These are phyloP conservation scores for Muscidifurax raptorellus DNA, from an alignment of 1,140 invertebrate genomes.

Conservation along the genomic window DNA sequence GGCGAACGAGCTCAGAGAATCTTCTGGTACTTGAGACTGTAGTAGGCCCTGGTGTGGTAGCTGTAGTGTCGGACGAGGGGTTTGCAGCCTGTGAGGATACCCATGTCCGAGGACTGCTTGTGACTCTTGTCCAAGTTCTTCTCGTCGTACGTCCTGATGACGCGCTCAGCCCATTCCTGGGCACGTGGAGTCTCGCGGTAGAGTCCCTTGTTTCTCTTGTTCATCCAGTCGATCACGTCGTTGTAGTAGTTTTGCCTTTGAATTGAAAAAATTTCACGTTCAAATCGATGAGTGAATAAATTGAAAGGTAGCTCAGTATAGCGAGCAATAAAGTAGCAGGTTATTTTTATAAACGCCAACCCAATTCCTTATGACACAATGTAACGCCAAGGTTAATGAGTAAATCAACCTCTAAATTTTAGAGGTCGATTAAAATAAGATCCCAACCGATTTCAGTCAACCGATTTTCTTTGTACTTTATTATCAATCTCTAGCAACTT, in stretches of 20 bases:
- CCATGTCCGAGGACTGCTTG: slow-evolving; percentile 70
- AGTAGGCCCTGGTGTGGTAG: slow-evolving; percentile 73
- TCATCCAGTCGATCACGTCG: slow-evolving; percentile 87
- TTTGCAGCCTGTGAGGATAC: slow-evolving; percentile 68
- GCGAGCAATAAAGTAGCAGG: background rate
- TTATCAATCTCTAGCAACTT: too few relatives aligned
- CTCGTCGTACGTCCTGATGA: slow-evolving; percentile 81
- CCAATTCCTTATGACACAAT: background rate
- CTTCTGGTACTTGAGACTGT: slow-evolving; percentile 72
- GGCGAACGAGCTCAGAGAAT: slow-evolving; percentile 63
- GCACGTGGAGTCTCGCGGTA: slow-evolving; percentile 82
- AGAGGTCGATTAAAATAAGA: background rate
- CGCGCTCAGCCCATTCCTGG: slow-evolving; percentile 88
- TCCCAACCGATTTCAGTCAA: too few relatives aligned
- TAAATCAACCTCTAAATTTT: background rate
- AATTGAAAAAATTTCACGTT: background rate
- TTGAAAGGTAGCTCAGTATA: too few relatives aligned
- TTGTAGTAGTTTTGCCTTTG: slow-evolving; percentile 86
- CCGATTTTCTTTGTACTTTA: too few relatives aligned
- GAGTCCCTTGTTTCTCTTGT: slow-evolving; percentile 83
- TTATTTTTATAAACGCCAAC: background rate
- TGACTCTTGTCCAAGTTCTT: slow-evolving; percentile 69
- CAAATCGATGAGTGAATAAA: too few relatives aligned
- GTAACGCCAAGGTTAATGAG: background rate
- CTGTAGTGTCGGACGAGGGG: slow-evolving; percentile 69